phyloP scores from a whole-genome alignment of 2,113 vertebrate species.

The Argyrosomus japonicus region DNA sequence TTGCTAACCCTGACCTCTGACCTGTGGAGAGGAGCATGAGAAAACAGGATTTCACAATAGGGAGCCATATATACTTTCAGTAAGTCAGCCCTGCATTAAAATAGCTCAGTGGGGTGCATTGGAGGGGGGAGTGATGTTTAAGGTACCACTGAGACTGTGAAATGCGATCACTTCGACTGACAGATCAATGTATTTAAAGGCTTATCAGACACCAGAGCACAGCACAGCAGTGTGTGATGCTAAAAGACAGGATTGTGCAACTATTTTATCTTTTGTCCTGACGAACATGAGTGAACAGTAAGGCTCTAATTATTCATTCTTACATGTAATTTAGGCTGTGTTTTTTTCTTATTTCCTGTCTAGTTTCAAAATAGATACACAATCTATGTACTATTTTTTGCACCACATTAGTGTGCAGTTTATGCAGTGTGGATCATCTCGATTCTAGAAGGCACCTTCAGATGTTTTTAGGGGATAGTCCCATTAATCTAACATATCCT shows the following conservation, averaged over 20 bases:
- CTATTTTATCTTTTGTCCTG: neutral
- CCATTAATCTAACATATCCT: constrained; percentile 1
- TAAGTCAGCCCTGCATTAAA: neutral
- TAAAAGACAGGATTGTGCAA: neutral
- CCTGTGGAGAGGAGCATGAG: neutral
- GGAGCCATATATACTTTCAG: neutral
- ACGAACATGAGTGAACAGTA: neutral
- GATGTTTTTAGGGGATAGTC: neutral
- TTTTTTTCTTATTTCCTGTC: no score
- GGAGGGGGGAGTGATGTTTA: neutral
- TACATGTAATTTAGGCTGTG: no score
- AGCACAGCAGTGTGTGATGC: neutral
- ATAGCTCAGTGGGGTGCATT: neutral
- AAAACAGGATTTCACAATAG: constrained; percentile 18
- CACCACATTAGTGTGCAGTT: neutral
- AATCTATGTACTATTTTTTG: no score
- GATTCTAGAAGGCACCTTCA: neutral
- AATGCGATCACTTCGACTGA: neutral
- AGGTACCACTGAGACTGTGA: neutral
- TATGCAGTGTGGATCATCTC: neutral
- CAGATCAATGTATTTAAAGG: neutral
- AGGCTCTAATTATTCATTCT: neutral
- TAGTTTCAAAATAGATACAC: no score
- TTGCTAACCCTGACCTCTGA: constrained; percentile 8
- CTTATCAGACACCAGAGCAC: neutral